Base-by-base conservation (phyloP, 92 coral and sea anemone species). In the Epizoanthus ramosus region DNA sequence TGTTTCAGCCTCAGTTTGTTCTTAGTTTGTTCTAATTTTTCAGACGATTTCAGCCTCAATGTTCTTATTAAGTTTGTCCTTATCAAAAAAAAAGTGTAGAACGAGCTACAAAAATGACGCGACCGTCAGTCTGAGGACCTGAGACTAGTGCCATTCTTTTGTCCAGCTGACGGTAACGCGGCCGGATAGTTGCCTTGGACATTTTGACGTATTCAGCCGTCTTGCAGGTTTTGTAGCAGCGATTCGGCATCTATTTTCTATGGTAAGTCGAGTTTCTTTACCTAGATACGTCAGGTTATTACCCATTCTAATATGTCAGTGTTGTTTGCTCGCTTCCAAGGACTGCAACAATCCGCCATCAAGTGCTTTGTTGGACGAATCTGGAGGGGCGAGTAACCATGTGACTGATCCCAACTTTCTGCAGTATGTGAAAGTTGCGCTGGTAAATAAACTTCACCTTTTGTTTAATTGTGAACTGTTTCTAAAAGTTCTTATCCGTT, bases 361-460 rank as follows among this genome's bases (percentile, higher is more conserved):
- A 39, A 59, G 35, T 64, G 35, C 17, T 23, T 63, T 19, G 16
- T 22, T 39, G 23, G 60, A 53, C 58, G 10, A 37, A 39, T 39
- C 7, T 57, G 71, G 22, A 21, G n/a, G 57, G 19, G 37, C 21
- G 45, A 21, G 82, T 41, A 58, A 77, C 70, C 82, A 37, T 60
- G 82, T 63, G 68, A 77, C 82, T 39, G 82, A 77, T 61, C 57
- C 82, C 22, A 63, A 69, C 13, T 77, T 77, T 54, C 45, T 61
- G 59, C 70, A 61, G 58, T 63, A 77, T 37, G 82, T 61, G 41
- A 77, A 63, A 43, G 16, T 77, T 33, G 82, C 82, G 14, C 82
- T 77, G 82, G 82, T 77, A 41, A 77, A 24, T 14, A 31, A 10
- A 7, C 31, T 0, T 67, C 19, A 14, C 18, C 25, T 19, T 6